Base-by-base conservation (phyloP, 1,140 invertebrate species). In the Halyomorpha halys region DNA sequence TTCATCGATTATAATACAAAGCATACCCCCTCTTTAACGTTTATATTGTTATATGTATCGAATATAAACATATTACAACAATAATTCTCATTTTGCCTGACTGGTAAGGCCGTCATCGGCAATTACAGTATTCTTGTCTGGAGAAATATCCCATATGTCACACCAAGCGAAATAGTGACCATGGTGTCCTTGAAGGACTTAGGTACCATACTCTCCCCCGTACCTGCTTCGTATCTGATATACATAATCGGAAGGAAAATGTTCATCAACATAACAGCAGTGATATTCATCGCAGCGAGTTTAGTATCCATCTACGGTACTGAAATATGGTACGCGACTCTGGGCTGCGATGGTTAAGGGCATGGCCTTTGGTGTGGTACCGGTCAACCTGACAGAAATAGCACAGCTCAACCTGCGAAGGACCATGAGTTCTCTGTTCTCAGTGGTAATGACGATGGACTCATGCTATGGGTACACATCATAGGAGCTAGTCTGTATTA, bases 311-410 rank as follows among this genome's bases (percentile, higher is more conserved):
- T 67, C 11, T 47, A 30, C 8, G 59, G 61, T 6, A 39, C 61
- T 4, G 63, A 62, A 2, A 21, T 65, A 6, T 63, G 62, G 49
- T 47, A 62, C 23, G 13, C 77, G 86, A n/a, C 8, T 66, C 1
- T 13, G 72, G 21, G 67, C 66, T 70, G 91, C 90, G 18, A 70
- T 91, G 9, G 82, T 80, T 2, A 79, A 87, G 5, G 87, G 89
- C 0, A 80, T 88, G 67, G 77, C 84, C 0, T 90, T 89, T 73
- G 86, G 89, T 0, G 81, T 84, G 11, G 79, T 84, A 2, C 89
- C 90, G 0, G 86, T 93, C 79, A 94, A 92, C 73, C 81, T 90
- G 64, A 89, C 88, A 27, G 91, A 94, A 76, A 90, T 92, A 44
- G 84, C 70, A 1, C 63, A 62, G 11, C 59, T 61, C 1, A n/a